Base-by-base conservation (phyloP, 2,113 vertebrate species). In the Poecile atricapillus region DNA sequence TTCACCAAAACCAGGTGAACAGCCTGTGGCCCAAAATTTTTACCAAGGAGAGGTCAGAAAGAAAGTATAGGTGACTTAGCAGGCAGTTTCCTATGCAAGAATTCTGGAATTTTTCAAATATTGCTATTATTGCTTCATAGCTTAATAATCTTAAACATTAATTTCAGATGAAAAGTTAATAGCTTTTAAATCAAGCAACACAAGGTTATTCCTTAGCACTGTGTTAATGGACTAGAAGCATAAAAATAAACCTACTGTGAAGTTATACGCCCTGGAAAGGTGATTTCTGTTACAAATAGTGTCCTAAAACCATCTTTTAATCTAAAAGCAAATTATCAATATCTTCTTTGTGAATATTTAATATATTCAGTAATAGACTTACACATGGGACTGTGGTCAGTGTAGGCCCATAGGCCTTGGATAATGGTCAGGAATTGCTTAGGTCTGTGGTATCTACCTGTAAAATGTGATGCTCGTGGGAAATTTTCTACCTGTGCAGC, bases 331-430 rank as follows among this genome's bases (percentile, higher is more conserved):
- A 94, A 81, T 81, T 84, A 63, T 39, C 21, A 24, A 8, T 31
- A 7, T 63, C 23, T 46, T 63, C 31, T 21, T 2, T 74, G 56
- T 81, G 33, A 84, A 27, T 67, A 80, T 59, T 58, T 64, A 49
- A 46, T n/a, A 10, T 23, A 33, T 62, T 80, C 20, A 76, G 25
- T 55, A 73, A 35, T 5, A 60, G 24, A 39, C 7, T 13, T 44
- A 6, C 20, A 44, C 0, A 0, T 43, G 43, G 33, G n/a, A 37
- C 8, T 0, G 0, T 53, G 37, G 20, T 41, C 71, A 30, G n/a
- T 71, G 52, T 9, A 47, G 13, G 13, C 20, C 30, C 28, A 12
- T 3, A 50, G 33, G 59, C 73, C 12, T 79, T 37, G 63, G 17
- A 6, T 3, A 35, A 20, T 2, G 8, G 5, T 67, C 7, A 47